Base-by-base conservation (phyloP, 2,113 vertebrate genomes). In the Grammomys dolichurus region DNA sequence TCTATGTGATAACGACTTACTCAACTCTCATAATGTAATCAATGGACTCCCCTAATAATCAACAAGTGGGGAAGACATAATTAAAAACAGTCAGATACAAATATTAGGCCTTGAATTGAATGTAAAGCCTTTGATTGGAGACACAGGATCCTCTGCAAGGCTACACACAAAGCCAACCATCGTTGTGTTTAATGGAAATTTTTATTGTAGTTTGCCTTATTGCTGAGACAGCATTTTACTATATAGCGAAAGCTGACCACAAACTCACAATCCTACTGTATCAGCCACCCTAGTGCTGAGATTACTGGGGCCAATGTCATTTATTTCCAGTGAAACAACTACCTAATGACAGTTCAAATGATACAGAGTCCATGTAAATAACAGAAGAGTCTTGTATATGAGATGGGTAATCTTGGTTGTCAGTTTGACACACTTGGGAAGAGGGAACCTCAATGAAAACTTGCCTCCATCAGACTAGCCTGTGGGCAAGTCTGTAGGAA, bases 31-130 rank as follows among this genome's bases (percentile, higher is more conserved):
- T 17, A 11, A 36, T 54, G 58, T 78, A 60, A 76, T 90, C 28
- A 65, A 58, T 87, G 24, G 70, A 92, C 56, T 89, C 80, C 51
- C 48, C 88, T 94, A 70, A 87, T 48, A 24, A 63, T 60, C 81
- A 93, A 82, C 10, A 72, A 48, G 14, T 31, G 10, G 56, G 22
- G 36, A 28, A 40, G 24, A 58, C 12, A 51, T 1, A 46, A 7
- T 24, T 51, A 33, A 73, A 87, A 81, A 77, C 1, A 63, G 20
- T 58, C 31, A 56, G 60, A 13, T 73, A 78, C 20, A 78, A 78
- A 73, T 19, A 36, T 22, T 77, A 13, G 13, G 1, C 58, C 91
- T 84, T 63, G 56, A 88, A 24, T 17, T 33, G 77, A 60, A 51
- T 33, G 54, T n/a, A 65, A 90, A 91, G 33, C 31, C 9, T 92